Evolutionary conservation across 2,888 invertebrate species (phyloP).

Genomic region (Neuroscelio doddi): DNA sequence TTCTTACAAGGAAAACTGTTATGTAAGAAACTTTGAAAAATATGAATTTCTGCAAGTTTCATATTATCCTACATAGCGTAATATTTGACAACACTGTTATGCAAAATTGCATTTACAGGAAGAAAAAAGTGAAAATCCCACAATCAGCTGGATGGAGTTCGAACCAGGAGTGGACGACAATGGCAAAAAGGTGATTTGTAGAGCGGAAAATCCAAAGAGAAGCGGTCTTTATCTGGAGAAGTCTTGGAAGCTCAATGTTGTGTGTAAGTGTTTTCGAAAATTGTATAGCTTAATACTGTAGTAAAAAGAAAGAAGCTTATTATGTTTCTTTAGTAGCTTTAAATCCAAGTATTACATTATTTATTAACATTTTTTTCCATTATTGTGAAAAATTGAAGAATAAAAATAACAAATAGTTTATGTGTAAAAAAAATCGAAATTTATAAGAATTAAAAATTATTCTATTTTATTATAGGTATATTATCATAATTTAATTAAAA

Average conservation of each 20-base stretch:
- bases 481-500: no score
- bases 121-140: slow-evolving; percentile 86
- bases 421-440: no score
- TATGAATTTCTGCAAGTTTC: no score
- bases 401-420: no score
- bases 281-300: no score
- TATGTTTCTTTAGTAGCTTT: no score
- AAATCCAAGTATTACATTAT: no score
- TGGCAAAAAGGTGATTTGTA: slow-evolving; percentile 89
- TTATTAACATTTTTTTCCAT: slow-evolving; percentile 20
- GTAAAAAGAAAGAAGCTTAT: no score
- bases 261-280: slow-evolving; percentile 82
- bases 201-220: slow-evolving; percentile 93
- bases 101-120: slow-evolving; percentile 75
- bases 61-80: background rate
- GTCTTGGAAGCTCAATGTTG: slow-evolving; percentile 90
- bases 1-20: no score
- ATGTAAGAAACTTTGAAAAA: no score
- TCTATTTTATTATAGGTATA: no score
- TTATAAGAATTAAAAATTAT: background rate
- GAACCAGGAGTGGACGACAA: slow-evolving; percentile 92
- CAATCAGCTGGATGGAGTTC: slow-evolving; percentile 89
- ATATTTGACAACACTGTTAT: slow-evolving; percentile 4
- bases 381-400: no score
- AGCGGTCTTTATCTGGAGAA: slow-evolving; percentile 87